Evolutionary conservation across 2,888 invertebrate genomes (phyloP).

Genomic region (Galerucella pusilla): DNA sequence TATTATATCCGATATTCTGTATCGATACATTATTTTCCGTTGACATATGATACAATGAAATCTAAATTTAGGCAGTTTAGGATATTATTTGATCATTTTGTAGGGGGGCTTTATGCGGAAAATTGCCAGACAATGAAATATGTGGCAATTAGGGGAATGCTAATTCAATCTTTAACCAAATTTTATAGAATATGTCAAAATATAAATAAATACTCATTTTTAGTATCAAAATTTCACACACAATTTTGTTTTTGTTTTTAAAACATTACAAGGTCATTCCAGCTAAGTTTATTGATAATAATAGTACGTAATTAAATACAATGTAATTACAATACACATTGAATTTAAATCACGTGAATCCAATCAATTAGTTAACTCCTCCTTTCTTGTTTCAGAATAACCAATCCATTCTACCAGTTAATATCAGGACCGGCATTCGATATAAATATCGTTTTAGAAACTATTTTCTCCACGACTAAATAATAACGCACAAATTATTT

Average conservation of each 20-base stretch:
- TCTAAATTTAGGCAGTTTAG: not conserved
- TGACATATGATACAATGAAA: conserved; percentile 39
- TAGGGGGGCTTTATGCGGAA: conserved; percentile 1
- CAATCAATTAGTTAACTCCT: conserved; percentile 54
- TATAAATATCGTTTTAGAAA: too few species aligned
- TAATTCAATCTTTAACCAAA: not conserved
- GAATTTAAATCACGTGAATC: conserved; percentile 48
- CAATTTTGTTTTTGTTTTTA: not conserved
- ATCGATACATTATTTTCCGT: conserved; percentile 35
- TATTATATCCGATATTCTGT: conserved; percentile 32
- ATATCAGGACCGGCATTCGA: conserved; percentile 19
- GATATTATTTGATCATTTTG: not conserved
- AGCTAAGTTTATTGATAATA: conserved; percentile 10
- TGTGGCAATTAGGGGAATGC: not conserved
- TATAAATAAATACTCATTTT: not conserved
- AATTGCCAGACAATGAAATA: not conserved
- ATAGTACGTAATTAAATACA: conserved; percentile 18
- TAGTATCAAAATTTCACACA: not conserved
- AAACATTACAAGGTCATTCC: conserved; percentile 11
- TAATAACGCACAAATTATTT: too few species aligned
- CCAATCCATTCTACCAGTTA: conserved; percentile 53
- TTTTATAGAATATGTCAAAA: not conserved
- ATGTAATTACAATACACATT: conserved; percentile 33
- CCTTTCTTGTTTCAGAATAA: conserved; percentile 52
- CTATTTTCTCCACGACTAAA: too few species aligned